Conservation (phyloP, 1,140 invertebrate genomes). For the Spodoptera frugiperda region DNA sequence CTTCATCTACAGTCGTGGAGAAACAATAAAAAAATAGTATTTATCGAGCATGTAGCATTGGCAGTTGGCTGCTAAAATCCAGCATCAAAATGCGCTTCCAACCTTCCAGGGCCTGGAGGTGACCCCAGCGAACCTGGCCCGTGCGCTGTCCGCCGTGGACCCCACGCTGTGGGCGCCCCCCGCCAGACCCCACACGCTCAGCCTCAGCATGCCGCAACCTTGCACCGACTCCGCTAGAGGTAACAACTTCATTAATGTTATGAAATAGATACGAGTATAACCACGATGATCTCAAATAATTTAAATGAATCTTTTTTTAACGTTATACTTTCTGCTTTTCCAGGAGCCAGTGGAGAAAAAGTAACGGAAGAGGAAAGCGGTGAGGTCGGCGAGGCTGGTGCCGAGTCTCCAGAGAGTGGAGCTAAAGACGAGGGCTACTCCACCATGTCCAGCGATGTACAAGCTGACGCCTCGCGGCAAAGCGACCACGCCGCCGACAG, state of each 20-base stretch:
- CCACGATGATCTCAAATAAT: neutral
- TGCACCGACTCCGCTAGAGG: slow-evolving; percentile 65
- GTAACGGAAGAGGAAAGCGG: slow-evolving; percentile 82
- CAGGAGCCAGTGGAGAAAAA: slow-evolving; percentile 74
- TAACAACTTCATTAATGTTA: slow-evolving; percentile 24
- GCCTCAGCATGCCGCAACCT: slow-evolving; percentile 87
- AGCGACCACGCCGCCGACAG: slow-evolving; percentile 86
- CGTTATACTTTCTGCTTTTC: slow-evolving; percentile 45
- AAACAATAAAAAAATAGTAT: too few species aligned
- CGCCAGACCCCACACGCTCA: slow-evolving; percentile 88
- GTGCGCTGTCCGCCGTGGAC: slow-evolving; percentile 87
- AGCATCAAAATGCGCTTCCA: slow-evolving; percentile 27
- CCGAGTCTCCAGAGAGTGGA: slow-evolving; percentile 90
- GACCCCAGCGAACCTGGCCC: slow-evolving; percentile 86
- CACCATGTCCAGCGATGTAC: slow-evolving; percentile 95
- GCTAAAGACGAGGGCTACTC: slow-evolving; percentile 95
- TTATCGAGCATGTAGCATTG: too few species aligned
- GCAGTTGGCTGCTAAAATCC: neutral
- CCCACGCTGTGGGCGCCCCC: slow-evolving; percentile 88
- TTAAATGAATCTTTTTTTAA: too few species aligned
- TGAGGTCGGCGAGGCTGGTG: slow-evolving; percentile 85
- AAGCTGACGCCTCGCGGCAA: slow-evolving; percentile 88
- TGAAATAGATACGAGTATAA: neutral
- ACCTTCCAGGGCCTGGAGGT: slow-evolving; percentile 85
- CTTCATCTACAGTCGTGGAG: too few species aligned